Percentiles rank a stretch among this genome's conserved stretches.
phyloP scores from a whole-genome alignment of 2,113 vertebrate genomes.

The Probosciger aterrimus region DNA sequence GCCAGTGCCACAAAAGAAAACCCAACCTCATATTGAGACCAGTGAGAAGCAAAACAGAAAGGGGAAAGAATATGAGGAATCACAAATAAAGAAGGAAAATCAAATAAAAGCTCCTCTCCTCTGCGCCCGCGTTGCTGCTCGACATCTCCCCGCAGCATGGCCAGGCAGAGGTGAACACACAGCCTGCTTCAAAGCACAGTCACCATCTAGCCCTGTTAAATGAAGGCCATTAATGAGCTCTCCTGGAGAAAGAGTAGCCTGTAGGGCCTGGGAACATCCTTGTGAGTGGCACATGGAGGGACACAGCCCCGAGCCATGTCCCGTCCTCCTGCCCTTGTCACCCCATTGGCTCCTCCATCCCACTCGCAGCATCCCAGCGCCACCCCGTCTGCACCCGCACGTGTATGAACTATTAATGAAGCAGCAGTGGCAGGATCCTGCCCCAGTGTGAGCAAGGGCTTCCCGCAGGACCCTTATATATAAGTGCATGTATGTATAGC shows the following conservation, averaged over 20 bases:
- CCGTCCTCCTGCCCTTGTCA: background rate
- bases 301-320: fast-evolving
- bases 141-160: background rate
- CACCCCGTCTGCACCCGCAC: background rate
- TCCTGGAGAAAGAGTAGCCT: background rate
- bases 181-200: background rate
- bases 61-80: background rate
- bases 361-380: background rate
- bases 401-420: background rate
- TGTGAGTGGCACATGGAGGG: background rate
- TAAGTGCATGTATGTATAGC: background rate
- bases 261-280: background rate
- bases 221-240: background rate
- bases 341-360: background rate
- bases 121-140: background rate
- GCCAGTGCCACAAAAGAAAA: background rate
- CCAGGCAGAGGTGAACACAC: background rate
- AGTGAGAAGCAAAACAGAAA: background rate
- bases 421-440: background rate
- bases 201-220: background rate
- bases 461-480: background rate
- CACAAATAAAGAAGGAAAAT: background rate
- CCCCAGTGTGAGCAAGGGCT: background rate
- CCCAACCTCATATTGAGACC: background rate
- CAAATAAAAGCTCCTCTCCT: background rate